Evolutionary conservation across 1,140 invertebrate species (phyloP).

Genomic region (Cardiocondyla obscurior): DNA sequence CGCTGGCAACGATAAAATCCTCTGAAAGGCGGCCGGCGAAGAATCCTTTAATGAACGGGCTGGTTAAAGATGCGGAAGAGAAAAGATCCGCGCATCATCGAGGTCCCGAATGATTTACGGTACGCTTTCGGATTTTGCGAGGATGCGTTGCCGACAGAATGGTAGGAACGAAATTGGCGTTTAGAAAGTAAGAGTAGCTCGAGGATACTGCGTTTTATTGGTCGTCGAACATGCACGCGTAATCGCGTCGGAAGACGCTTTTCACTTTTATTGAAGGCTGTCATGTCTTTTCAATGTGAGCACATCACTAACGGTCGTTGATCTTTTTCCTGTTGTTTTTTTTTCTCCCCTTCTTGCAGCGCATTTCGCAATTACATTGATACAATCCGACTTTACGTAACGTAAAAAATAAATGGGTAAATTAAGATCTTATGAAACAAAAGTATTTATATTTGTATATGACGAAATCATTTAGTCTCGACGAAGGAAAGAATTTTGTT

Average conservation of each 20-base stretch:
- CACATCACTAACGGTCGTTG: background rate
- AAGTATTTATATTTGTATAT: background rate
- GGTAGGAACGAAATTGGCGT: conserved; percentile 44
- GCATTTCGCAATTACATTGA: background rate
- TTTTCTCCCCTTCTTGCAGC: background rate
- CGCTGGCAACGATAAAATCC: background rate
- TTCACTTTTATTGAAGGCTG: conserved; percentile 47
- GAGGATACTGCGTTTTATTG: background rate
- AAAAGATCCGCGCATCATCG: conserved; percentile 25
- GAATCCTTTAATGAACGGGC: conserved; percentile 36
- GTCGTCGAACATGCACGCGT: background rate
- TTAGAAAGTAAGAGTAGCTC: conserved; percentile 59
- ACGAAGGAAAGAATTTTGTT: background rate
- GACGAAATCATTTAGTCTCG: background rate
- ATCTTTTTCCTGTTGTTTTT: background rate
- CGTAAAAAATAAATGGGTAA: background rate
- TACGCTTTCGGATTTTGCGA: conserved; percentile 45
- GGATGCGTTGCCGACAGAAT: conserved; percentile 25
- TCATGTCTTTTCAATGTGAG: background rate
- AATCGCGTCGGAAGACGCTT: conserved; percentile 12
- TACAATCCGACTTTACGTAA: background rate
- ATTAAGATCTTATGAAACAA: background rate
- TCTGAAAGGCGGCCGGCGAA: background rate
- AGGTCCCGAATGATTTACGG: conserved; percentile 50
- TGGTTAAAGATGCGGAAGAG: background rate